Base-by-base conservation (phyloP, 2,113 vertebrate species). In the Erinaceus europaeus region DNA sequence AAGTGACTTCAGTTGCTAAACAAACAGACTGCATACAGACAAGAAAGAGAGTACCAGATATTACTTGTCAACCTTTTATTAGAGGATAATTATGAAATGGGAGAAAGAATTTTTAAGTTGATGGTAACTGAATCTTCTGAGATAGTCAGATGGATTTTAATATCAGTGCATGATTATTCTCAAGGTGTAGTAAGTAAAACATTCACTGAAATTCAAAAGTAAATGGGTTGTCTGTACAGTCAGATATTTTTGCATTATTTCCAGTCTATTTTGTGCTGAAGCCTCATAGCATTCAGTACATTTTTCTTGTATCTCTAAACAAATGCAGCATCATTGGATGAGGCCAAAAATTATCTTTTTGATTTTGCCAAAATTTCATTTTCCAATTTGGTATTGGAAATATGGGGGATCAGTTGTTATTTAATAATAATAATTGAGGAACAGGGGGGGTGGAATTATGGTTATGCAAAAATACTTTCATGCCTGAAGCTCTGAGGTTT, bases 1-100 rank as follows among this genome's bases (percentile, higher is more conserved):
- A 29, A 92, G 82, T 44, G 59, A 9, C 46, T 46, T 83, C 27
- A 65, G 52, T 53, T 23, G 15, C 57, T 88, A 53, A 88, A 86
- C 57, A 86, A 91, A 90, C 59, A 61, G n/a, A 78, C 50, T 93
- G 83, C 90, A 52, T 65, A n/a, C 52, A 82, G 55, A 84, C 23
- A 38, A 86, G 40, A 87, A 36, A 69, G 12, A 84, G 50, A 86
- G 61, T 36, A 67, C 44, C 50, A 57, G 21, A 83, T 40, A 50
- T 3, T 86, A 59, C 38, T 68, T 21, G 36, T 80, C 62, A 46
- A 25, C 78, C n/a, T 55, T 90, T 81, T 92, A 46, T 32, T 79
- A 61, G n/a, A n/a, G 57, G 40, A 50, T 89, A 86, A 68, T 50
- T 79, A 48, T 27, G 72, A 32, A 50, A 10, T 72, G 25, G 64